Evolutionary conservation across 30 jellyfish, hydroid and myxozoan species (phyloP).

Genomic region (Turritopsis dohrnii): DNA sequence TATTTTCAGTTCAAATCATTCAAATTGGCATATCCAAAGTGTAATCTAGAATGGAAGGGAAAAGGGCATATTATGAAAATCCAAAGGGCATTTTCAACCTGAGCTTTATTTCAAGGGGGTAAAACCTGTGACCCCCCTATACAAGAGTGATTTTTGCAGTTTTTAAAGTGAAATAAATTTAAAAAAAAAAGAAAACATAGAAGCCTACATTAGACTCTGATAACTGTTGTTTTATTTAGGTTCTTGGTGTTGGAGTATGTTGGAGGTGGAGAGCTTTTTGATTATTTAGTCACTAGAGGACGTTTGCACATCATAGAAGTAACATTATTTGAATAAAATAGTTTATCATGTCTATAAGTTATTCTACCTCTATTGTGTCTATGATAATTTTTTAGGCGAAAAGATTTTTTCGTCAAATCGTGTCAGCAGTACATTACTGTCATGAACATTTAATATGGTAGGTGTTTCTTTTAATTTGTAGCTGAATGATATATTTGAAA

Average conservation of each 20-base stretch:
- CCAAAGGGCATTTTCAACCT: no score
- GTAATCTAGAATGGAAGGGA: no score
- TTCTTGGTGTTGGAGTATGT: slow-evolving; percentile 85
- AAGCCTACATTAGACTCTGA: no score
- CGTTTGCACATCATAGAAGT: slow-evolving; percentile 74
- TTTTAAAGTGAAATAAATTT: no score
- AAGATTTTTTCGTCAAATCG: slow-evolving; percentile 73
- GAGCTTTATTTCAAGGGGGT: no score
- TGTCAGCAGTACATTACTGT: slow-evolving; percentile 88
- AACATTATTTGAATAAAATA: neutral
- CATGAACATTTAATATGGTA: slow-evolving; percentile 91
- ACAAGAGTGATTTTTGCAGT: no score
- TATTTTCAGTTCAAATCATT: no score
- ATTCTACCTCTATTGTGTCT: neutral
- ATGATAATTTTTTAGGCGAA: slow-evolving; percentile 51
- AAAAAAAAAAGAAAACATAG: no score
- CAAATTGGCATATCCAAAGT: no score
- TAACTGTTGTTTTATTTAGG: slow-evolving; percentile 13
- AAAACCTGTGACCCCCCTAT: no score
- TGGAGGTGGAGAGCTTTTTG: slow-evolving; percentile 98
- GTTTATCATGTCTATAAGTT: neutral
- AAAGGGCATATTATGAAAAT: no score
- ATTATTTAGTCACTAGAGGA: slow-evolving; percentile 72
- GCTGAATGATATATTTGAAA: no score
- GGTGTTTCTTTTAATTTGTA: slow-evolving; percentile 6